Evolutionary conservation across 2,797 vertebrate species (phyloP), one percentile per base, ranked within the genome.

Genomic region (Phataginus tricuspis): DNA sequence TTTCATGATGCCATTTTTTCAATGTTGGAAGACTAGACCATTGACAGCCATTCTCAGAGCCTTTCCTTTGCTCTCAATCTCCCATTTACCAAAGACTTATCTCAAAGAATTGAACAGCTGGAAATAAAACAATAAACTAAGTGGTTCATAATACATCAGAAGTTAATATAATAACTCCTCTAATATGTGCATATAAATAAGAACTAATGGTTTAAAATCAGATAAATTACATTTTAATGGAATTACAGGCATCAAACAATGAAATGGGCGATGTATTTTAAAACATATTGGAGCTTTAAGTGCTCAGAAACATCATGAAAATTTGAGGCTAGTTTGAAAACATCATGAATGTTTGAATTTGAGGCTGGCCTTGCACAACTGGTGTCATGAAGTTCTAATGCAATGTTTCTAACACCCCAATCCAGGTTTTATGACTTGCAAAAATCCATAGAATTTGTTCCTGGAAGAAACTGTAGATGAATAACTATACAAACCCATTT

Each of bases 101-200:
- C 25, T 92, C 66, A 85, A 86, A 86, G 27, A 63, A 75, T n/a
- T 61, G 4, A 0, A 29, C 13, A 53, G 12, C 27, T 72, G 23
- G 31, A 91, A 94, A 95, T 79, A 87, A 94, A 79, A 63, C 9
- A 86, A 79, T 94, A 49, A 90, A 68, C 19, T 75, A 64, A 89
- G 25, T 63, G 87, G n/a, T 86, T 80, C 31, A 79, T 74, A 78
- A 55, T 3, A 94, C 34, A 12, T 39, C 7, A 84, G 45, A 63
- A 29, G 19, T 75, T 86, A 79, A 42, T 75, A 75, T 7, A 69
- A 49, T 61, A 72, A 61, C 19, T 53, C 13, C 45, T 59, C 42
- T 72, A 86, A 37, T 64, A 95, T 72, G 84, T 92, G 15, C 37
- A 45, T 45, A 55, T 39, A 71, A 66, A 23, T 80, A 66, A 82